phyloP scores from a whole-genome alignment of 2,797 vertebrate species.

The Bovichtus diacanthus region DNA sequence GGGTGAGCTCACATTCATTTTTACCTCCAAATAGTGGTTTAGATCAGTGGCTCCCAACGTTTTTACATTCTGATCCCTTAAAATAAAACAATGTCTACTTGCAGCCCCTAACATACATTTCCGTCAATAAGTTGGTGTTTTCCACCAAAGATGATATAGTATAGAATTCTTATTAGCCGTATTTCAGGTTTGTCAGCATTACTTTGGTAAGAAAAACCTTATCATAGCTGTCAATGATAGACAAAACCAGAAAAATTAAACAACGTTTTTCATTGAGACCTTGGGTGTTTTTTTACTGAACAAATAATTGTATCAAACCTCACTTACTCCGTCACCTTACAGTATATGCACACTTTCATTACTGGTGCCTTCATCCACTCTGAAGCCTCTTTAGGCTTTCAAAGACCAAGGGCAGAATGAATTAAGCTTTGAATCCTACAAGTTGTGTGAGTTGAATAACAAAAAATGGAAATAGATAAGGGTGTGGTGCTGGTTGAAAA shows the following conservation, averaged over 20 bases:
- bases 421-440: constrained; percentile 42
- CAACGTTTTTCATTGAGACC: constrained; percentile 5
- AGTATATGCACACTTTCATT: neutral
- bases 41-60: neutral
- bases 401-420: constrained; percentile 50
- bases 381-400: constrained; percentile 31
- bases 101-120: neutral
- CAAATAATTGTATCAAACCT: constrained; percentile 3
- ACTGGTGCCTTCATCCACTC: constrained; percentile 10
- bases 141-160: neutral
- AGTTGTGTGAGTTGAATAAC: constrained; percentile 44
- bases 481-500: constrained; percentile 41
- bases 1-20: neutral
- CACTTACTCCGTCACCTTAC: neutral
- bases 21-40: neutral
- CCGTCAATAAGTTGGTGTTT: neutral
- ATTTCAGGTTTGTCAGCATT: neutral
- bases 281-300: constrained; percentile 6
- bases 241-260: neutral
- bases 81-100: neutral
- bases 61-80: neutral
- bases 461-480: constrained; percentile 11
- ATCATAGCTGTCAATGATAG: neutral
- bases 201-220: neutral
- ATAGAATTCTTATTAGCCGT: neutral